Evolutionary conservation across 2,888 invertebrate species (phyloP).

Genomic region (Chesias legatella): DNA sequence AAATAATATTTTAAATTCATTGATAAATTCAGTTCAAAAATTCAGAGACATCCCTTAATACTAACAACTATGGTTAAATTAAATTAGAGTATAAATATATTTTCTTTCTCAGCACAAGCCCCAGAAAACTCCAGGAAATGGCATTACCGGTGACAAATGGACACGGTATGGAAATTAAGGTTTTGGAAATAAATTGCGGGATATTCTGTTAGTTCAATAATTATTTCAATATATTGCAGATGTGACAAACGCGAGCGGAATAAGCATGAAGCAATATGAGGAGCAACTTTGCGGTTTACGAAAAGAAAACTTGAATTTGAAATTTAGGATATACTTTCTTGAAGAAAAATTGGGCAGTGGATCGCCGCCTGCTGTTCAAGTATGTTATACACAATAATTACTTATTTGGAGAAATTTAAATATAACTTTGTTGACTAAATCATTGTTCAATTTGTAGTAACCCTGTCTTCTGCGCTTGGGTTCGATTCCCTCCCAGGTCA

Average conservation of each 20-base stretch:
- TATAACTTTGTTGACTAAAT: no score
- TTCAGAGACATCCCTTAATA: no score
- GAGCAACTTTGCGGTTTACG: conserved; percentile 90
- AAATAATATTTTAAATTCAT: no score
- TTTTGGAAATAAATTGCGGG: no score
- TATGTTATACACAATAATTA: conserved; percentile 74
- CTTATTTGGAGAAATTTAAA: no score
- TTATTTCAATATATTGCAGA: conserved; percentile 37
- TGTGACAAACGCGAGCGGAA: conserved; percentile 75
- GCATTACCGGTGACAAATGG: conserved; percentile 74
- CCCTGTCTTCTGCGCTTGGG: no score
- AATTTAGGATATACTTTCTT: conserved; percentile 93
- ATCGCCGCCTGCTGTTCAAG: conserved; percentile 83
- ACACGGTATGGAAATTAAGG: conserved; percentile 62
- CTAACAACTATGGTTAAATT: no score
- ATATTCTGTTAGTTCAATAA: no score
- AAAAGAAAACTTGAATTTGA: conserved; percentile 96
- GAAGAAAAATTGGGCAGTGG: conserved; percentile 89
- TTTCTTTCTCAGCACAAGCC: conserved; percentile 82
- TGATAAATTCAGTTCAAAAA: no score
- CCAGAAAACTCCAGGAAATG: conserved; percentile 85
- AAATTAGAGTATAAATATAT: conserved; percentile 14
- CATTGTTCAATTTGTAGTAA: no score
- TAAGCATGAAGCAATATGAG: conserved; percentile 94
- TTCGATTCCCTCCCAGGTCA: no score